Percentiles rank a stretch among this genome's conserved stretches.
Conservation (phyloP, 2,888 invertebrate species). For the Cheilosia impressa region DNA sequence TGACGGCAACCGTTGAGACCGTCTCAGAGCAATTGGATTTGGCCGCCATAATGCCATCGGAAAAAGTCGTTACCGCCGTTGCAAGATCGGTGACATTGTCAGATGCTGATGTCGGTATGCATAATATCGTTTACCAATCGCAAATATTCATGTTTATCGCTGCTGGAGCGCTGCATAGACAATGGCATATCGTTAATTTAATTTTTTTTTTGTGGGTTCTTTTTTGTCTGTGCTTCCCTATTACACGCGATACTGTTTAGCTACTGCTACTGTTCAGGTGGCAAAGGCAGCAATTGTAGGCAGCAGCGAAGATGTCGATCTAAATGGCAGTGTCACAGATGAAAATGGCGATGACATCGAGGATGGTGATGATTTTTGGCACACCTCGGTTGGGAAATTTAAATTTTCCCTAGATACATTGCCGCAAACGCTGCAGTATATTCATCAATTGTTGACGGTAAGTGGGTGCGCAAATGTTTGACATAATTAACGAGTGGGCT, state of each 20-base stretch:
- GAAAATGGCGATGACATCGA: conserved; percentile 87
- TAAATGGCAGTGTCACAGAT: conserved; percentile 88
- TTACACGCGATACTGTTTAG: conserved; percentile 80
- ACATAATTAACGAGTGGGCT: conserved; percentile 52
- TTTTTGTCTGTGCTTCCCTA: conserved; percentile 35
- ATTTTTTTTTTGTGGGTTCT: conserved; percentile 9
- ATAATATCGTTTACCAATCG: conserved; percentile 73
- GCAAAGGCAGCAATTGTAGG: conserved; percentile 88
- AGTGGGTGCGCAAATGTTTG: conserved; percentile 64
- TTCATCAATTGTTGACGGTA: conserved; percentile 92
- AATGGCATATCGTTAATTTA: conserved; percentile 27
- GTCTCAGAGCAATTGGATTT: conserved; percentile 95
- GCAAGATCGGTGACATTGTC: conserved; percentile 94
- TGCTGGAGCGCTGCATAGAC: conserved; percentile 31
- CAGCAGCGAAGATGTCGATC: conserved; percentile 84
- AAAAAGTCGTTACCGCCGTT: conserved; percentile 90
- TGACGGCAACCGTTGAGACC: conserved; percentile 98
- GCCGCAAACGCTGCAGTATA: conserved; percentile 96
- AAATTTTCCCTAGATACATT: conserved; percentile 95
- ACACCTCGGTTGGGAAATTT: conserved; percentile 96
- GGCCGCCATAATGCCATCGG: conserved; percentile 92
- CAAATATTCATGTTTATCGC: conserved; percentile 51
- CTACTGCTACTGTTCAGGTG: conserved; percentile 89
- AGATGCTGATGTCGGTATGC: conserved; percentile 93
- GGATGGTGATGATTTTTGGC: conserved; percentile 94